These are phyloP conservation scores for Sebastes glaucus DNA, from an alignment of 2,797 vertebrate species.

Conservation along the genomic window DNA sequence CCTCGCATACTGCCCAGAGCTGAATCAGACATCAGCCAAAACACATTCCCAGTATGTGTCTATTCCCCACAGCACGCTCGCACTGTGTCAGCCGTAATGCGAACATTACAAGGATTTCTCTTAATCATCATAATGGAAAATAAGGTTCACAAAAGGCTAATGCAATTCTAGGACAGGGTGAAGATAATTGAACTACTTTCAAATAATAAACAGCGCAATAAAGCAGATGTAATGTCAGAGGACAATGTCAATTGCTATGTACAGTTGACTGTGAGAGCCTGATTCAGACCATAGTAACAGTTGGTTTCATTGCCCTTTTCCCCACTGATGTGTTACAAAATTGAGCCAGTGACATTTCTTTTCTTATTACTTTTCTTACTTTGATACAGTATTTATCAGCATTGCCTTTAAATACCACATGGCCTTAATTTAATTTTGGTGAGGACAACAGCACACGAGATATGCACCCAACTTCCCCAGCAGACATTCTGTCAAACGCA, in stretches of 20 bases:
- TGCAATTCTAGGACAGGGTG: constrained; percentile 38
- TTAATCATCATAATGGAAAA: constrained; percentile 34
- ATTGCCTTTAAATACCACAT: not conserved
- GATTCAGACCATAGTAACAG: not conserved
- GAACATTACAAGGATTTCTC: constrained; percentile 11
- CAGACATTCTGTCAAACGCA: constrained; percentile 28
- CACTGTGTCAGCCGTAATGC: not conserved
- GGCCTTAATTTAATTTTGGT: constrained; percentile 9
- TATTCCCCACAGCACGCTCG: not conserved
- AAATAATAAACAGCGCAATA: constrained; percentile 28
- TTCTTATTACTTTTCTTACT: not conserved
- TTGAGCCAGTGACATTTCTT: not conserved
- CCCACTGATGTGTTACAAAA: not conserved
- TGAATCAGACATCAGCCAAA: constrained; percentile 43
- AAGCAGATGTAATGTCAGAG: not conserved
- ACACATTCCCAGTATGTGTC: not conserved
- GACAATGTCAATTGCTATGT: not conserved
- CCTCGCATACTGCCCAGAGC: constrained; percentile 42
- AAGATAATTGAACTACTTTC: constrained; percentile 34
- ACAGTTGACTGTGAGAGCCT: not conserved
- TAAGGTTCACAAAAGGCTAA: constrained; percentile 52
- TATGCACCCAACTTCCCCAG: constrained; percentile 18
- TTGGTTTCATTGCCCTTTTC: not conserved
- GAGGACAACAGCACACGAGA: constrained; percentile 5
- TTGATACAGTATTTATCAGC: not conserved